Base-by-base conservation (phyloP, 2,888 invertebrate species). In the Drosophila dives region DNA sequence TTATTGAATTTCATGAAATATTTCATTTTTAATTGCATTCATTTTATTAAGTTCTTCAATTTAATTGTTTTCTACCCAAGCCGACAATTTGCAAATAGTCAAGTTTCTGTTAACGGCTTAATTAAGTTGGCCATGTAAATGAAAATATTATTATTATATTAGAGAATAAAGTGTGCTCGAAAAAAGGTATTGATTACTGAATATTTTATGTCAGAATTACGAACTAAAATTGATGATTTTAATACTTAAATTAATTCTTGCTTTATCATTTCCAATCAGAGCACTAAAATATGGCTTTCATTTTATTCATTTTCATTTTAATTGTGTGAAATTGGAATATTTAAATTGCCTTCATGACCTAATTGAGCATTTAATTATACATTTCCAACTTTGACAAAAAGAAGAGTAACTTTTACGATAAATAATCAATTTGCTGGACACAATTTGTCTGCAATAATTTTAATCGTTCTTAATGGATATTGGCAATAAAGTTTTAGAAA, bases 11-110 rank as follows among this genome's bases (percentile, higher is more conserved):
- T 80, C 75, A 81, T 83, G 69, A 81, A 72, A 83, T 81, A 80
- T 84, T 82, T 83, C 72, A 77, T 75, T 85, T 85, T 88, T 89
- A 89, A 91, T 89, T 91, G 86, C 87, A 82, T 81, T 85, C 81
- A 81, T 83, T 83, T 83, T 80, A 84, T 82, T 81, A 74, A 48
- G 64, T 60, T 67, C 54, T 72, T 36, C 34, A 40, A 15, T 77
- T 80, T 76, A 80, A 82, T 86, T 84, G 50, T 17, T 42, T 40
- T 23, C 48, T 23, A 17, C 60, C 56, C 29, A 0, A 51, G 23
- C 40, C 20, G 23, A 11, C 40, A 45, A 61, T 62, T 55, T 29
- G 32, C 55, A 38, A 38, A 3, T 17, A 17, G 34, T 23, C 38
- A n/a, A 48, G n/a, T 33, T 62, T 50, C 11, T 70, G 26, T 2